Percentiles rank a stretch among this genome's conserved stretches.
Evolutionary conservation across 64 coral and sea anemone species (phyloP).

Genomic region (Montipora foliosa): DNA sequence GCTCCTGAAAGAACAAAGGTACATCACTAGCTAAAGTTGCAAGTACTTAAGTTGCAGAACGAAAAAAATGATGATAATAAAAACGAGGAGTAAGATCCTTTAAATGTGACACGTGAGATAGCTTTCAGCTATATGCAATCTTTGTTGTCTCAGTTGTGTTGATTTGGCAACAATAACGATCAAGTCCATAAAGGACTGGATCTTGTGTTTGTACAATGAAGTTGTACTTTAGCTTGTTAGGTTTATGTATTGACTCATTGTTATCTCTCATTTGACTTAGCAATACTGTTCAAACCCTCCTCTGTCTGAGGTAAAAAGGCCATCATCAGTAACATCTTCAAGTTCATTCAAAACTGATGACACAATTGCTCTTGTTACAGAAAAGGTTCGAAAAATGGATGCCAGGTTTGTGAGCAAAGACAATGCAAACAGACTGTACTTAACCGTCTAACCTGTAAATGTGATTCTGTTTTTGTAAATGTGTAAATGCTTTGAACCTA

Average conservation of each 20-base stretch:
- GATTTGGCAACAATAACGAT: too few species aligned
- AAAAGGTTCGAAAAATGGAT: constrained; percentile 96
- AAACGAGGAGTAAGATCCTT: too few species aligned
- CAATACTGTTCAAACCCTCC: not conserved
- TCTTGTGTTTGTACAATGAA: too few species aligned
- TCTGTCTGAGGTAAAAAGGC: constrained; percentile 35
- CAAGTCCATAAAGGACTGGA: too few species aligned
- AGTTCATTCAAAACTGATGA: constrained; percentile 64
- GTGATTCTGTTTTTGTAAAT: too few species aligned
- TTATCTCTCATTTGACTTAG: not conserved
- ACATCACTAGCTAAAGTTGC: not conserved
- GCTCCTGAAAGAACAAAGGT: constrained; percentile 86
- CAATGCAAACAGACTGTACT: not conserved
- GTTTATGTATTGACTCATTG: not conserved
- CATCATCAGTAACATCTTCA: constrained; percentile 67
- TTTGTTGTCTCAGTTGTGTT: not conserved
- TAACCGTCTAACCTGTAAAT: too few species aligned
- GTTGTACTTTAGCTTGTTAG: too few species aligned
- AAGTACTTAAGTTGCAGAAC: too few species aligned
- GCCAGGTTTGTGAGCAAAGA: constrained; percentile 67
- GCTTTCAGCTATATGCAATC: not conserved
- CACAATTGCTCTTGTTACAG: constrained; percentile 80
- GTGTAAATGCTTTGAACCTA: too few species aligned
- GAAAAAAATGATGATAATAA: too few species aligned
- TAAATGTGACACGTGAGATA: not conserved